A percentile compares a stretch with the other conserved stretches of the same genome.
Evolutionary conservation across 1,140 invertebrate species (phyloP).

Genomic region (Anastrepha ludens): DNA sequence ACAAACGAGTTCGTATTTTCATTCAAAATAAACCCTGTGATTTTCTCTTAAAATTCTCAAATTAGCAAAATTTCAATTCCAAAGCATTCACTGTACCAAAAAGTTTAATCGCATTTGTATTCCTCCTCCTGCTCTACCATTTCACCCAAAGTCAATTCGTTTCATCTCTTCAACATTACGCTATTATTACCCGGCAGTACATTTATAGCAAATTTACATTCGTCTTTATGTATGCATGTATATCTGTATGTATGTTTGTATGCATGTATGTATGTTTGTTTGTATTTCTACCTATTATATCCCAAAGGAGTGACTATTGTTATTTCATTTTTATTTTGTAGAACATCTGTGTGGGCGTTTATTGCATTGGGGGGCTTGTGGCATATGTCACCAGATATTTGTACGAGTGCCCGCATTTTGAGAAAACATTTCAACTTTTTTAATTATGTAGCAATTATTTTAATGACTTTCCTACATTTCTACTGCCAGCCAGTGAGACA

Average conservation of each 20-base stretch:
- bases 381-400: conserved; percentile 46
- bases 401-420: conserved; percentile 39
- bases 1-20: too few relatives aligned
- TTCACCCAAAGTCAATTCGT: not conserved
- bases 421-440: conserved; percentile 50
- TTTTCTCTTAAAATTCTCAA: not conserved
- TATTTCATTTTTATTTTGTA: not conserved
- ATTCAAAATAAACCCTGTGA: not conserved
- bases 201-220: too few relatives aligned
- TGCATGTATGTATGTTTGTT: not conserved
- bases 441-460: conserved; percentile 52
- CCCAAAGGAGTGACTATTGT: not conserved
- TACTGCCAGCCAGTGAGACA: not conserved
- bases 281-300: not conserved
- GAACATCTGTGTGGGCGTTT: conserved; percentile 21
- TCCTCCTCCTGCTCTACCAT: not conserved
- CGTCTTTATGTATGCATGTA: too few relatives aligned
- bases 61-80: conserved; percentile 24
- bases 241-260: not conserved
- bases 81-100: conserved; percentile 8
- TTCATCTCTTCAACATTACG: not conserved
- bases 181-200: not conserved
- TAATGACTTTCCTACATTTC: conserved; percentile 52
- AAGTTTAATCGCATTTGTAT: conserved; percentile 17
- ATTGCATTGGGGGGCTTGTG: conserved; percentile 6